These are phyloP conservation scores for Drosophila longiperda DNA, from an alignment of 2,888 invertebrate genomes.

Conservation along the genomic window DNA sequence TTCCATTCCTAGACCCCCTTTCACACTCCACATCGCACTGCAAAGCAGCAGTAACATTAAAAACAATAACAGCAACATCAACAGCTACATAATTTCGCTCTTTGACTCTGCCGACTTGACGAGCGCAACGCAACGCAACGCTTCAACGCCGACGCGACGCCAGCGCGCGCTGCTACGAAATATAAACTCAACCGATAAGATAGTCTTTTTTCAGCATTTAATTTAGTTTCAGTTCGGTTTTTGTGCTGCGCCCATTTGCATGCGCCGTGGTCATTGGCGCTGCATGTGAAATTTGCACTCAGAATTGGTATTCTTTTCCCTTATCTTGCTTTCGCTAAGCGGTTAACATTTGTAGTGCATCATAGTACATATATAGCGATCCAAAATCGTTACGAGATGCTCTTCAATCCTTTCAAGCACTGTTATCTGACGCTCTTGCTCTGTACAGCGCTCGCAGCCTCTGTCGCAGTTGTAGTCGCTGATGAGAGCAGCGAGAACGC, in stretches of 20 bases:
- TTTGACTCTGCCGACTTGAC: slow-evolving; percentile 39
- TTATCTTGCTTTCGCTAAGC: neutral
- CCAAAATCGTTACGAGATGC: slow-evolving; percentile 12
- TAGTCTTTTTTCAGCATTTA: slow-evolving; percentile 55
- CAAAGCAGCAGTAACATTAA: slow-evolving; percentile 31
- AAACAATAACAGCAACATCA: slow-evolving; percentile 9
- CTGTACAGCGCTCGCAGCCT: slow-evolving; percentile 32
- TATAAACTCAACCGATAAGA: slow-evolving; percentile 61
- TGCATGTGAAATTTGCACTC: slow-evolving; percentile 12
- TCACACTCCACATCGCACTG: slow-evolving; percentile 8
- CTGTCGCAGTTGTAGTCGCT: slow-evolving; percentile 23
- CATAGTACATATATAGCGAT: neutral
- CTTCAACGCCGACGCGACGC: slow-evolving; percentile 48
- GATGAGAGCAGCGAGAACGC: slow-evolving; percentile 33
- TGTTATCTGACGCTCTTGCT: slow-evolving; percentile 31
- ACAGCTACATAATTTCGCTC: slow-evolving; percentile 31
- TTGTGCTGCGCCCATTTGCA: slow-evolving; percentile 72
- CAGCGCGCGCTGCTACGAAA: slow-evolving; percentile 25
- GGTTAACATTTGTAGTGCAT: neutral
- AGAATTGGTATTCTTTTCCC: slow-evolving; percentile 1
- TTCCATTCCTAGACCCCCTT: neutral
- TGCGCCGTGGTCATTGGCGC: slow-evolving; percentile 33
- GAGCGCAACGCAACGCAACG: slow-evolving; percentile 40
- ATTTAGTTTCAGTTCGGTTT: slow-evolving; percentile 73
- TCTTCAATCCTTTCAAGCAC: slow-evolving; percentile 20